Evolutionary conservation across 2,113 vertebrate genomes (phyloP).

Genomic region (Dermatemys mawii): DNA sequence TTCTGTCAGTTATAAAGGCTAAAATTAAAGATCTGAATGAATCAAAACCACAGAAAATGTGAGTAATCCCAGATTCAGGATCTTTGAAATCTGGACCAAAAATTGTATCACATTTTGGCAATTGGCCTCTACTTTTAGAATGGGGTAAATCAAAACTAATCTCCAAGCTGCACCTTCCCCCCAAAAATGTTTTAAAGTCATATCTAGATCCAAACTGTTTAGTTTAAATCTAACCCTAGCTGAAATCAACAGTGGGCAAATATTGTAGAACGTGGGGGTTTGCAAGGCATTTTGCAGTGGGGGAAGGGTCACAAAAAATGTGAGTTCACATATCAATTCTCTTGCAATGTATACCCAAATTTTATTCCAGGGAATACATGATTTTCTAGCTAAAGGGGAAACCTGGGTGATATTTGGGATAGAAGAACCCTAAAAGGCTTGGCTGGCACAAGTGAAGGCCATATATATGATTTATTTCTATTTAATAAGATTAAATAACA

Average conservation of each 20-base stretch:
- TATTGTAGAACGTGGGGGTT: not conserved
- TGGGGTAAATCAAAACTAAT: not conserved
- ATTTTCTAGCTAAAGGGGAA: constrained; percentile 6
- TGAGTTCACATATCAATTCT: not conserved
- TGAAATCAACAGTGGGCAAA: constrained; percentile 29
- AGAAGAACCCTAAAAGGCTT: not conserved
- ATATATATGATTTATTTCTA: constrained; percentile 34
- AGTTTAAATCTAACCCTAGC: not conserved
- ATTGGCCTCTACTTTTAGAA: not conserved
- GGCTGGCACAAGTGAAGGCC: not conserved
- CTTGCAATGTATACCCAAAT: constrained; percentile 24
- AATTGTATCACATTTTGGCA: not conserved
- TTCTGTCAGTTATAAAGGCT: not conserved
- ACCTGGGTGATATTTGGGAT: constrained; percentile 1
- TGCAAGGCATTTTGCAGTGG: not conserved
- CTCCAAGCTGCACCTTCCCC: not conserved
- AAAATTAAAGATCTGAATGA: not conserved
- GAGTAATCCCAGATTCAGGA: not conserved
- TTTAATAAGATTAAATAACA: constrained; percentile 41
- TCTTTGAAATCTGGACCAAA: not conserved
- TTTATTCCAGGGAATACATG: constrained; percentile 10
- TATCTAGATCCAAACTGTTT: constrained; percentile 11
- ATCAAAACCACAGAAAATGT: not conserved
- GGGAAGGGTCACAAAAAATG: not conserved
- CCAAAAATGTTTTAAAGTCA: not conserved